phyloP scores from a whole-genome alignment of 2,797 vertebrate genomes.

The Scolopax rusticola region DNA sequence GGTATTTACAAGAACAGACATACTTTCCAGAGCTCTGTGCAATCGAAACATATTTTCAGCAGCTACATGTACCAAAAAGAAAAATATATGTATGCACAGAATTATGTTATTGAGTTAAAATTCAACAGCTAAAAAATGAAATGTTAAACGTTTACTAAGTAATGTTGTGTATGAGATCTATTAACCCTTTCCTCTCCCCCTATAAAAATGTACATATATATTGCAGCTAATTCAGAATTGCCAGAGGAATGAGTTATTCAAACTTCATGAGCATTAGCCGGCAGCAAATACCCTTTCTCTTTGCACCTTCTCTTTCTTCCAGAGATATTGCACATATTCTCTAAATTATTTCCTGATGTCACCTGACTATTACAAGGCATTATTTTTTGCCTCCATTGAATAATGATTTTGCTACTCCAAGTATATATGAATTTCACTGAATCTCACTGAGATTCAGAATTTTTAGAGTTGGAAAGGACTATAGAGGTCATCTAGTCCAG shows the following conservation, averaged over 20 bases:
- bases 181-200: not conserved
- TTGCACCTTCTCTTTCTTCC: not conserved
- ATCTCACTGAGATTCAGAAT: no score
- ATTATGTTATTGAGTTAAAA: not conserved
- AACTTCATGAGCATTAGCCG: not conserved
- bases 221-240: not conserved
- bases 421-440: not conserved
- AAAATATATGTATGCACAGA: accelerated
- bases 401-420: not conserved
- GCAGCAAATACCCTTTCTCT: not conserved
- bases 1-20: not conserved
- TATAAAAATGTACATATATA: not conserved
- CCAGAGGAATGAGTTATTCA: not conserved
- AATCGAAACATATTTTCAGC: not conserved
- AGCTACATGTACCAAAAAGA: not conserved
- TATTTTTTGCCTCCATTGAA: not conserved
- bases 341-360: not conserved
- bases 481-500: no score
- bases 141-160: not conserved
- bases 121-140: not conserved
- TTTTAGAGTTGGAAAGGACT: no score
- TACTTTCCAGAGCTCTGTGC: not conserved
- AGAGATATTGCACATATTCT: not conserved
- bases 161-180: not conserved
- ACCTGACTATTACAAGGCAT: not conserved